Evolutionary conservation across 2,797 vertebrate genomes (phyloP).

Genomic region (Salarias fasciatus): DNA sequence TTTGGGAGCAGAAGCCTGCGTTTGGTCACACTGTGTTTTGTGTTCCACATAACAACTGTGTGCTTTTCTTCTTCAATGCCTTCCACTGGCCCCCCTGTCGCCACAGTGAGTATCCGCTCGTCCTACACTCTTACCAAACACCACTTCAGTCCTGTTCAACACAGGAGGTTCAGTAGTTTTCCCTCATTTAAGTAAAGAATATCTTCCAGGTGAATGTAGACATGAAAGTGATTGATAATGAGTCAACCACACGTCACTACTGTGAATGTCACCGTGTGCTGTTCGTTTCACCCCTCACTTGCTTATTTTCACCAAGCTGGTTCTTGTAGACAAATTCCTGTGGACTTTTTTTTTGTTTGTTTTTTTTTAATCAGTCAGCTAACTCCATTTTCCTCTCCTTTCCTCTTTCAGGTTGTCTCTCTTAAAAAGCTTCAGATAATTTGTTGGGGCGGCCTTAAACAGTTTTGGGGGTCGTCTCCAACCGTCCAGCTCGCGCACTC

Average conservation of each 20-base stretch:
- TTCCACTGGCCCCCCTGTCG: conserved; percentile 88
- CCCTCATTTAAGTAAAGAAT: neutral
- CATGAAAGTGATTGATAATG: conserved; percentile 1
- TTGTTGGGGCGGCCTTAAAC: conserved; percentile 33
- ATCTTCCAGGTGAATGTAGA: neutral
- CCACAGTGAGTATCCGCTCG: conserved; percentile 90
- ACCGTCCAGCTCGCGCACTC: conserved; percentile 47
- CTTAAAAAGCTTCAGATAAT: conserved; percentile 56
- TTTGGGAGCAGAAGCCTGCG: conserved; percentile 72
- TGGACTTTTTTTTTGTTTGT: too few species aligned
- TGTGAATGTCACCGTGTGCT: conserved; percentile 60
- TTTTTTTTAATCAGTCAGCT: conserved; percentile 10
- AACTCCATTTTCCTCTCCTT: conserved; percentile 1
- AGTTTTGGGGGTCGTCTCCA: conserved; percentile 35
- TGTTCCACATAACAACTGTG: conserved; percentile 86
- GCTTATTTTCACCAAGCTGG: conserved; percentile 47
- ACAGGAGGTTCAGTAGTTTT: neutral
- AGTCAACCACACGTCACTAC: conserved; percentile 33
- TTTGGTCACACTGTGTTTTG: conserved; percentile 71
- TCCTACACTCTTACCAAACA: conserved; percentile 16
- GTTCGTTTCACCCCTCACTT: conserved; percentile 58
- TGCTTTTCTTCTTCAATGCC: conserved; percentile 90
- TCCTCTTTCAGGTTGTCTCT: conserved; percentile 66
- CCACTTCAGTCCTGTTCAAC: neutral
- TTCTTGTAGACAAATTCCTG: neutral